Evolutionary conservation across 2,888 invertebrate genomes (phyloP).

Genomic region (Lithophane semibrunnea): DNA sequence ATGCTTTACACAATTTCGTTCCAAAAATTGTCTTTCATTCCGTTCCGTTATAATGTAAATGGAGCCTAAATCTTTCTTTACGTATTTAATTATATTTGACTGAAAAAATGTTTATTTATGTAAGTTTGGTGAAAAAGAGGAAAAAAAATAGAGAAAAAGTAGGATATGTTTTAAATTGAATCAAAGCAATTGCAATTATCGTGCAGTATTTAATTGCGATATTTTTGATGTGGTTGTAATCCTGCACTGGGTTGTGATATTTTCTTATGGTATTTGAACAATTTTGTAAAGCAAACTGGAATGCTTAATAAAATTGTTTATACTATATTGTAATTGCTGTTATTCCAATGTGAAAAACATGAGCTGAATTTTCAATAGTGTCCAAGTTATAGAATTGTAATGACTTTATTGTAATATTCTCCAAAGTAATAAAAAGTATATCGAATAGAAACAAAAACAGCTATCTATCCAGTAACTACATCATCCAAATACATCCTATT

Average conservation of each 20-base stretch:
- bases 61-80: too few relatives aligned
- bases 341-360: neutral
- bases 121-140: too few relatives aligned
- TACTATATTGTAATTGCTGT: neutral
- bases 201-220: too few relatives aligned
- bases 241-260: neutral
- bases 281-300: neutral
- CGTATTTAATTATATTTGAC: neutral
- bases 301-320: too few relatives aligned
- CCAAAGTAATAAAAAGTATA: constrained; percentile 5
- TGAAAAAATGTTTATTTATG: neutral
- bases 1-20: too few relatives aligned
- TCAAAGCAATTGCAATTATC: neutral
- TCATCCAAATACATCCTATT: constrained; percentile 68
- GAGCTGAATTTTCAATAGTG: neutral
- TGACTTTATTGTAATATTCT: neutral
- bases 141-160: neutral
- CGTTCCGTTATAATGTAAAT: too few relatives aligned
- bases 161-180: neutral
- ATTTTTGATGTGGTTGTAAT: neutral
- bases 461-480: constrained; percentile 38
- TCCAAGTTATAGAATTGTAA: neutral
- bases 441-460: constrained; percentile 48
- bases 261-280: neutral
- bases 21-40: too few relatives aligned